A percentile compares a stretch with the other conserved stretches of the same genome.
These are phyloP conservation scores for Epinephelus awoara DNA, from an alignment of 2,797 vertebrate genomes.

Conservation along the genomic window DNA sequence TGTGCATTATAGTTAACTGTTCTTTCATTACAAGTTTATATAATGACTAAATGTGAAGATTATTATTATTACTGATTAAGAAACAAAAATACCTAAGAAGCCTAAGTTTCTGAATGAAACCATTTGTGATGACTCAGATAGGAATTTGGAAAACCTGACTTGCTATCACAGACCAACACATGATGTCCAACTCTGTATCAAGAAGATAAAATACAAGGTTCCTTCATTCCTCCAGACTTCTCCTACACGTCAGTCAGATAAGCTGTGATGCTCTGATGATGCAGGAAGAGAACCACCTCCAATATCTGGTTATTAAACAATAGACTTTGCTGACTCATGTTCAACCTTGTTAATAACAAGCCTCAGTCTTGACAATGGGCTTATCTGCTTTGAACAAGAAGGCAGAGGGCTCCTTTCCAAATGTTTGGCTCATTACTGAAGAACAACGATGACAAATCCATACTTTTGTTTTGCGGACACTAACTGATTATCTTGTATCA, in stretches of 20 bases:
- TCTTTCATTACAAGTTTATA: too few relatives aligned
- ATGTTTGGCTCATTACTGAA: constrained; percentile 30
- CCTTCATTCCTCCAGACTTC: constrained; percentile 28
- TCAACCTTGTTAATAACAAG: constrained; percentile 43
- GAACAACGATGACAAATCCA: constrained; percentile 36
- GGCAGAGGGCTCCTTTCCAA: constrained; percentile 26
- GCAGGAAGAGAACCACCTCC: constrained; percentile 52
- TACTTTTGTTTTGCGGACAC: constrained; percentile 21
- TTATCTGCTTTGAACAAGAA: constrained; percentile 46
- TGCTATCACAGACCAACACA: constrained; percentile 9
- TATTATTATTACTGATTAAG: neutral
- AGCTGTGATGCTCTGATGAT: constrained; percentile 33
- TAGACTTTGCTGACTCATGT: constrained; percentile 59
- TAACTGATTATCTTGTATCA: constrained; percentile 56
- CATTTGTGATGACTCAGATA: neutral
- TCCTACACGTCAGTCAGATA: constrained; percentile 47
- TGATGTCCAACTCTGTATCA: constrained; percentile 21
- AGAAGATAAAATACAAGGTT: constrained; percentile 49
- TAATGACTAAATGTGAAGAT: too few relatives aligned
- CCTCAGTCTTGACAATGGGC: constrained; percentile 22
- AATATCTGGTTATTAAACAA: constrained; percentile 62
- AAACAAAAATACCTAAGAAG: neutral
- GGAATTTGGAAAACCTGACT: neutral
- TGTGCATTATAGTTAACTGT: too few relatives aligned
- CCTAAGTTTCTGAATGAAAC: neutral